Percentiles rank a stretch among this genome's conserved stretches.
Evolutionary conservation across 2,113 vertebrate genomes (phyloP).

Genomic region (human (Homo sapiens)): DNA sequence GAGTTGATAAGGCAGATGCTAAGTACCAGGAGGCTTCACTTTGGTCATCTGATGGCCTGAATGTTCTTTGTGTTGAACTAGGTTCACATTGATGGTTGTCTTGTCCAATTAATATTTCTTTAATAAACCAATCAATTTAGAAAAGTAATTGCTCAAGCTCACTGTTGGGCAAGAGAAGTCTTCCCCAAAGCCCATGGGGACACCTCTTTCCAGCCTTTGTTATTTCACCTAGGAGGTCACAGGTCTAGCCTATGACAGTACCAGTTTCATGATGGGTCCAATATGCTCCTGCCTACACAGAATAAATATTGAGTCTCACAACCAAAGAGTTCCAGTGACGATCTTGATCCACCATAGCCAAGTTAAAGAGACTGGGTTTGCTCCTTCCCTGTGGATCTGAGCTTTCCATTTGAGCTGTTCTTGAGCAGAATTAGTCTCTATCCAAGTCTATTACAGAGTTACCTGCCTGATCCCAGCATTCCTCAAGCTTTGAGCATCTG

Average conservation of each 20-base stretch:
- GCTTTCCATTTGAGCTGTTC: not conserved
- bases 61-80: not conserved
- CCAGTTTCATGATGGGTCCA: not conserved
- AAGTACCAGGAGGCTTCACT: too few species aligned
- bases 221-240: accelerated
- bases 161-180: not conserved
- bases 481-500: not conserved
- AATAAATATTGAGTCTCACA: not conserved
- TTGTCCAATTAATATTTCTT: not conserved
- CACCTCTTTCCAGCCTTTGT: not conserved
- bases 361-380: not conserved
- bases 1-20: not conserved
- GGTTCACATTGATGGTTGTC: not conserved
- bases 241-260: too few species aligned
- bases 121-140: not conserved
- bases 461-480: not conserved
- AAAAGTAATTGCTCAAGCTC: not conserved
- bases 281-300: accelerated
- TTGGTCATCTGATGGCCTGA: not conserved
- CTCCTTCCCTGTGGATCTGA: not conserved
- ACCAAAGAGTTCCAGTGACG: not conserved
- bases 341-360: accelerated
- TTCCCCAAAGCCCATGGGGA: not conserved
- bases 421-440: not conserved
- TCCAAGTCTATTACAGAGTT: not conserved